Evolutionary conservation across 2,113 vertebrate genomes (phyloP), one percentile per base, ranked within the genome.

Genomic region (Urocitellus parryii): DNA sequence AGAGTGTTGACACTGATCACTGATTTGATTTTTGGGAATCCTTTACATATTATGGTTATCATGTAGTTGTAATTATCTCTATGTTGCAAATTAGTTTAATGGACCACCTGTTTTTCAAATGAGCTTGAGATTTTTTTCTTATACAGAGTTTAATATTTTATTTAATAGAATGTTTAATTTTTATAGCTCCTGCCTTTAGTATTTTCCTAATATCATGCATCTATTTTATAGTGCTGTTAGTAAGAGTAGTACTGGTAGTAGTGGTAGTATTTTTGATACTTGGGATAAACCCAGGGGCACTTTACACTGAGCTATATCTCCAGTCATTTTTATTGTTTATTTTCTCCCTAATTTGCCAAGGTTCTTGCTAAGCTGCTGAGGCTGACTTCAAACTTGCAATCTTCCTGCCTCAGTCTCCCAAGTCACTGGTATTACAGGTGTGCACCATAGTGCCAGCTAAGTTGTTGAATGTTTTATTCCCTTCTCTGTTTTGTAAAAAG

Each of bases 111-210:
- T 73, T 8, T 91, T 67, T 77, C 8, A 65, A 51, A 63, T 86
- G 77, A 80, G 10, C 76, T n/a, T 74, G 48, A 76, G 25, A 56
- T 34, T 74, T 32, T 22, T 16, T 86, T 45, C 56, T 56, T 56
- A 34, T 91, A 51, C 53, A 70, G 0, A 83, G 4, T 42, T 61
- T 94, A 73, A 13, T 74, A 18, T 72, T 78, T 94, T 83, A 29
- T 76, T 96, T 87, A 76, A 58, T 93, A n/a, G 89, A 89, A 89
- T 53, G 58, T 58, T 67, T 29, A 0, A 90, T 83, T 61, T 79
- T 92, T 81, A 70, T 56, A 5, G 3, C 42, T 65, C 10, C 74
- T 83, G 5, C 24, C 20, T 86, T 74, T 29, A 80, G 5, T 11
- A 20, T 42, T 93, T 93, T 73, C 8, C 29, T 61, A 70, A 73